These are phyloP conservation scores for Todus mexicanus DNA, from an alignment of 2,797 vertebrate species.

Conservation along the genomic window DNA sequence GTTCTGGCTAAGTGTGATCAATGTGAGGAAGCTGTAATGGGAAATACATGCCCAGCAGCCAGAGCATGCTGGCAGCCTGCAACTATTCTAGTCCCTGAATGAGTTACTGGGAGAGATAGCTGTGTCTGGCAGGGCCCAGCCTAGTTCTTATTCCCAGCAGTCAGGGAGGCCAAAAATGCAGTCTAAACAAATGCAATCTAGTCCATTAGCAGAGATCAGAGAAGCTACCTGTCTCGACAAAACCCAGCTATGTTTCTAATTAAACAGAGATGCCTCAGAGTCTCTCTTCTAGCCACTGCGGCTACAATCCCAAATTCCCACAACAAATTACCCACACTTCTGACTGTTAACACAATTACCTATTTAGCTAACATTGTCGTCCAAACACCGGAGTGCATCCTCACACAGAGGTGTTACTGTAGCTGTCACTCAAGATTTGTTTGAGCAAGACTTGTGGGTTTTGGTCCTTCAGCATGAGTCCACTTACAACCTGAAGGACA, in stretches of 20 bases:
- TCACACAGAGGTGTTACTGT: background rate
- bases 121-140: background rate
- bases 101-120: background rate
- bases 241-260: conserved; percentile 9
- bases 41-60: background rate
- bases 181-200: conserved; percentile 7
- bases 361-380: background rate
- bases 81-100: background rate
- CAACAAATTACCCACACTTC: conserved; percentile 41
- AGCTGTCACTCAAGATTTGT: background rate
- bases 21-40: background rate
- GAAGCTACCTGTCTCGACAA: conserved; percentile 38
- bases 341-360: conserved; percentile 1
- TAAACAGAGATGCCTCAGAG: background rate
- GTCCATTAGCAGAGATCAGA: conserved; percentile 10
- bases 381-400: background rate
- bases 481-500: background rate
- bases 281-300: background rate
- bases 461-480: background rate
- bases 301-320: conserved; percentile 22
- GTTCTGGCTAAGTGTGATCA: background rate
- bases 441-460: background rate
- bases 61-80: background rate
- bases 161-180: background rate
- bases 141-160: background rate